Base-by-base conservation (phyloP, 2,888 invertebrate genomes). In the Drosophila rellima region DNA sequence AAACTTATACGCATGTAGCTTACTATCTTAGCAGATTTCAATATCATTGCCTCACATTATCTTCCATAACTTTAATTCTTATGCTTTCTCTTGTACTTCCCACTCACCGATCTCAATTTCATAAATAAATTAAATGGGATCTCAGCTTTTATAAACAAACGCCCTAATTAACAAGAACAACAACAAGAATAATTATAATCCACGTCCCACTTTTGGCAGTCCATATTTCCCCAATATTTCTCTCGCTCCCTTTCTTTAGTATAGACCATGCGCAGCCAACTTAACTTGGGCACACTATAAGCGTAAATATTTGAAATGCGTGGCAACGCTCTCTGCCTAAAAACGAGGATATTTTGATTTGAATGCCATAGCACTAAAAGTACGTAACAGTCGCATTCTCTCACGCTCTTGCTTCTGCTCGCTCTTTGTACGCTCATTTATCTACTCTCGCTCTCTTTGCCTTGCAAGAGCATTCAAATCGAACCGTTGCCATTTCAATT, bases 251-350 rank as follows among this genome's bases (percentile, higher is more conserved):
- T 47, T 2, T 17, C 4, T 11, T 17, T 17, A 29, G 5, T 1
- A 17, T 17, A 17, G 10, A 17, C 10, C 39, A 17, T 17, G 26
- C 37, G 51, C 51, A 29, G 51, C 51, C 51, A 39, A 52, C 26
- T 51, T 52, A 52, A 52, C 39, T 13, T 15, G 48, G 31, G 10
- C 17, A 17, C 15, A 45, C 2, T 11, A 2, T 11, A 2, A 10
- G 15, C 6, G 11, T 31, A 18, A 33, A n/a, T 6, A 11, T 23
- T 50, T 11, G 4, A 23, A 15, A 35, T 23, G 18, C 42, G 40
- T 54, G 54, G 54, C 31, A 54, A 54, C 29, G n/a, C 54, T 40
- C 54, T 40, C 20, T 42, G 42, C 13, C 8, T 40, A 5, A 26
- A 26, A 13, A 10, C 1, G 20, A n/a, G 7, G 33, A 37, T 35